These are phyloP conservation scores for Calephelis perditalis DNA, from an alignment of 2,888 invertebrate genomes.

Conservation along the genomic window DNA sequence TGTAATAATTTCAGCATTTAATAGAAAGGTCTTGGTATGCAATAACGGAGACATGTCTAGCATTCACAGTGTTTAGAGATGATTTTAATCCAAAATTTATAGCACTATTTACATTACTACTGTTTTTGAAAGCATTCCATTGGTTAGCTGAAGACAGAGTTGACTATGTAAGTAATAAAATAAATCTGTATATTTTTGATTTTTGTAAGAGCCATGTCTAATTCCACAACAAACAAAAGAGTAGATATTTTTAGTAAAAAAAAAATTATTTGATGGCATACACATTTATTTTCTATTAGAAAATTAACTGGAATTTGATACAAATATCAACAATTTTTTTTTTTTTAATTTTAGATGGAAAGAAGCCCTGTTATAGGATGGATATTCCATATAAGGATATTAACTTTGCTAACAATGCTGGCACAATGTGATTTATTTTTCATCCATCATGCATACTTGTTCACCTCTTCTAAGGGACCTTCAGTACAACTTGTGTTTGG, in stretches of 20 bases:
- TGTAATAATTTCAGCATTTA: slow-evolving; percentile 84
- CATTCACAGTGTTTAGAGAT: slow-evolving; percentile 98
- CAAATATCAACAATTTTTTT: slow-evolving; percentile 7
- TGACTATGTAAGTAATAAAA: slow-evolving; percentile 90
- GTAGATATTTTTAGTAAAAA: too few species aligned
- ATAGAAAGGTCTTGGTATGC: slow-evolving; percentile 99
- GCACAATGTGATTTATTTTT: slow-evolving; percentile 92
- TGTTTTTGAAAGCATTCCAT: slow-evolving; percentile 99
- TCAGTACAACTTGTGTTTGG: slow-evolving; percentile 99
- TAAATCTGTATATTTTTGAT: not conserved
- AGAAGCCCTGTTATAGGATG: slow-evolving; percentile 97
- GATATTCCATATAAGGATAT: slow-evolving; percentile 95
- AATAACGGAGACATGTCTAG: slow-evolving; percentile 99
- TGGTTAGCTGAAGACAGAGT: slow-evolving; percentile 99
- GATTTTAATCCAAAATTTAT: slow-evolving; percentile 99
- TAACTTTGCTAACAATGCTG: slow-evolving; percentile 89
- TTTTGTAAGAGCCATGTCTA: not conserved
- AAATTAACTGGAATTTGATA: too few species aligned
- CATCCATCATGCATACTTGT: slow-evolving; percentile 95
- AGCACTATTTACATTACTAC: slow-evolving; percentile 95
- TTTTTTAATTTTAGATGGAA: slow-evolving; percentile 89
- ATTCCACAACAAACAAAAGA: too few species aligned
- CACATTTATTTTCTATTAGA: too few species aligned
- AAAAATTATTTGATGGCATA: too few species aligned
- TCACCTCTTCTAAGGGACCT: slow-evolving; percentile 94